Conservation (phyloP, 2,888 invertebrate species). For the Campoplex nolae region DNA sequence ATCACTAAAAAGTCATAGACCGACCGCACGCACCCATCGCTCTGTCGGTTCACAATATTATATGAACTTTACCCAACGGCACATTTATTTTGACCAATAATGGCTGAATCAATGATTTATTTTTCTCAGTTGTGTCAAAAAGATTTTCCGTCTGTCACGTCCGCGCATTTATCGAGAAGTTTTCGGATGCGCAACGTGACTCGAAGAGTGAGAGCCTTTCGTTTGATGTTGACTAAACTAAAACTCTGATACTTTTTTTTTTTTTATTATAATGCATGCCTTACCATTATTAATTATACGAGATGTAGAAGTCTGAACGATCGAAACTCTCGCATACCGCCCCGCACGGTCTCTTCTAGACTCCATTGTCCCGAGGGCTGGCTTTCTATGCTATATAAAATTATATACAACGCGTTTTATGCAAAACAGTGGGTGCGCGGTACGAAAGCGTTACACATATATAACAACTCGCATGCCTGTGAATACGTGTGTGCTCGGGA, state of each 20-base stretch:
- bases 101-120: no score
- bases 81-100: no score
- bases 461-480: neutral
- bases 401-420: slow-evolving; percentile 61
- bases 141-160: no score
- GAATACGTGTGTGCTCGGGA: neutral
- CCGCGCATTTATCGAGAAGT: no score
- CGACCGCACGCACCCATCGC: no score
- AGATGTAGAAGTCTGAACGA: slow-evolving; percentile 45
- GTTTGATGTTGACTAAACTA: no score
- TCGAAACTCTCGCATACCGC: slow-evolving; percentile 7
- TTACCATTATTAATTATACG: slow-evolving; percentile 61
- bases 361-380: slow-evolving; percentile 56
- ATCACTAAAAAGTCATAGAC: no score
- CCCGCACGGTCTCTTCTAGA: slow-evolving; percentile 1
- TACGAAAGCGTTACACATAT: neutral
- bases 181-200: no score
- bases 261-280: slow-evolving; percentile 33
- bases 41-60: no score
- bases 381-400: slow-evolving; percentile 18
- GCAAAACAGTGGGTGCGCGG: slow-evolving; percentile 58
- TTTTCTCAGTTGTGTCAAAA: no score
- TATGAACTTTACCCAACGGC: no score
- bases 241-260: slow-evolving; percentile 15
- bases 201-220: no score